Conservation (phyloP, 2,797 vertebrate species). For the Tenualosa ilisha region DNA sequence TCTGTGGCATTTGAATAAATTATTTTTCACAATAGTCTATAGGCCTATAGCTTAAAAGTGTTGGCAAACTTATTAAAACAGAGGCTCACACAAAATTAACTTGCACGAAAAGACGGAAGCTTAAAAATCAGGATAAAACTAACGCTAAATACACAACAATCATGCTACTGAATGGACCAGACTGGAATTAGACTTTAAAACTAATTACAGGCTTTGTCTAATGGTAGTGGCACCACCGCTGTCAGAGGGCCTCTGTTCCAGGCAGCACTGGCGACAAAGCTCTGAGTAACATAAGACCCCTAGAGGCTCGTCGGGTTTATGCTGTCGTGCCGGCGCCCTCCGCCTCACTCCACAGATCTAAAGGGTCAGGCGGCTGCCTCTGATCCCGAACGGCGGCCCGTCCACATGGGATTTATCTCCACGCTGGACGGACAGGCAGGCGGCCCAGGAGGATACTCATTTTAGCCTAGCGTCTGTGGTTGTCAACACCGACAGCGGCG, state of each 20-base stretch:
- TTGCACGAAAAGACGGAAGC: not conserved
- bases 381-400: conserved; percentile 77
- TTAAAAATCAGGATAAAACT: not conserved
- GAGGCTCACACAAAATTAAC: not conserved
- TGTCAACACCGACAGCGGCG: conserved; percentile 77
- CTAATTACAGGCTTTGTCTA: conserved; percentile 34
- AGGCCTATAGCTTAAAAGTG: not conserved
- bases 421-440: conserved; percentile 77
- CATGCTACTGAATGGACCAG: conserved; percentile 14
- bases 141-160: conserved; percentile 29
- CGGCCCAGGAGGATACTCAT: conserved; percentile 75
- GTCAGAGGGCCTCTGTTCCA: not conserved
- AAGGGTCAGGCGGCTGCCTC: conserved; percentile 79
- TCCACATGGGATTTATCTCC: conserved; percentile 82
- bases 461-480: conserved; percentile 80
- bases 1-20: not conserved
- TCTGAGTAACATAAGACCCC: conserved; percentile 76
- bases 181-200: conserved; percentile 52
- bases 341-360: conserved; percentile 73
- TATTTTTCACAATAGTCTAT: not conserved
- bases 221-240: conserved; percentile 47
- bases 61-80: not conserved
- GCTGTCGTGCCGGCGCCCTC: conserved; percentile 78
- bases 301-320: conserved; percentile 57
- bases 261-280: conserved; percentile 64